Percentiles rank a stretch among this genome's conserved stretches.
Evolutionary conservation across 2,888 invertebrate species (phyloP).

Genomic region (Carterocephalus palaemon): DNA sequence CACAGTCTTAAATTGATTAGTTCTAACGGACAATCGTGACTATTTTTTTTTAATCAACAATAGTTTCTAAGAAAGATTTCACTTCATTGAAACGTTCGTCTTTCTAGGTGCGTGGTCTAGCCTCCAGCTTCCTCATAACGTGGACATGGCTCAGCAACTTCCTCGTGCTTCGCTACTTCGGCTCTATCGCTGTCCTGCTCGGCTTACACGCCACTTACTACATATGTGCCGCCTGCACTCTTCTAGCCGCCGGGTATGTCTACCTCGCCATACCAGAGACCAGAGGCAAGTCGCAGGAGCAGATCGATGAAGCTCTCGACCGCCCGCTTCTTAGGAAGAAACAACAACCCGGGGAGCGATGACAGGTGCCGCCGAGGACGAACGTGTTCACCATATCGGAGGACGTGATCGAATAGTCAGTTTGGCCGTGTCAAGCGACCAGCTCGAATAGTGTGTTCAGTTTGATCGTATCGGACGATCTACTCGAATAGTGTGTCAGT

Average conservation of each 20-base stretch:
- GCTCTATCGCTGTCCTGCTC: slow-evolving; percentile 52
- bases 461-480: no score
- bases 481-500: no score
- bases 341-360: slow-evolving; percentile 47
- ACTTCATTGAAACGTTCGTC: background rate
- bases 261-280: slow-evolving; percentile 59
- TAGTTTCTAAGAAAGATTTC: no score
- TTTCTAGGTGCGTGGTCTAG: slow-evolving; percentile 61
- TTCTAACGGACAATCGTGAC: no score
- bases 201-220: slow-evolving; percentile 69
- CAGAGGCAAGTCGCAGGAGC: slow-evolving; percentile 57
- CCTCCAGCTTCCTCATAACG: slow-evolving; percentile 66
- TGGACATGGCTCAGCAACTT: slow-evolving; percentile 73
- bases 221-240: slow-evolving; percentile 58
- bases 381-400: slow-evolving; percentile 40
- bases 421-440: no score
- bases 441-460: no score
- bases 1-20: no score
- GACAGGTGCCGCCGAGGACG: slow-evolving; percentile 40
- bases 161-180: slow-evolving; percentile 66
- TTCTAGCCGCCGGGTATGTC: slow-evolving; percentile 59
- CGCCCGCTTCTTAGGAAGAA: slow-evolving; percentile 50
- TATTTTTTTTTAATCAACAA: no score
- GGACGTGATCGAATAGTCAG: background rate
- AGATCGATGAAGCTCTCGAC: slow-evolving; percentile 56